These are phyloP conservation scores for Whitmania pigra DNA, from an alignment of 1,140 invertebrate genomes.

Conservation along the genomic window DNA sequence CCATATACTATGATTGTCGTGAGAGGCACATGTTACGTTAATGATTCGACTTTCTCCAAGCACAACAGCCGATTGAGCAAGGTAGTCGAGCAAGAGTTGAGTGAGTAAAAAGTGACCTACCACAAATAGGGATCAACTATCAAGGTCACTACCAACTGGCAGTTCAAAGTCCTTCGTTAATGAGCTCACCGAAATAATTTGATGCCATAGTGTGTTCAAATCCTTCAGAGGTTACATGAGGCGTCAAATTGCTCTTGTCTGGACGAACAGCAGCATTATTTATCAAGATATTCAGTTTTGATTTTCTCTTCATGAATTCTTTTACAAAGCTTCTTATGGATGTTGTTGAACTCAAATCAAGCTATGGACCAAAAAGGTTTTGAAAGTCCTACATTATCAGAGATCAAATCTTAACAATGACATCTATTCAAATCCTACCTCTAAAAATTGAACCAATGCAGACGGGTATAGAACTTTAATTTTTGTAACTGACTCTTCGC, in stretches of 20 bases:
- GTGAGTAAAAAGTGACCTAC: slow-evolving; percentile 72
- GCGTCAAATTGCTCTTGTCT: slow-evolving; percentile 19
- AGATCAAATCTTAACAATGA: no score
- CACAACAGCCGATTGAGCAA: slow-evolving; percentile 29
- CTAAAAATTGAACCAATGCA: slow-evolving; percentile 31
- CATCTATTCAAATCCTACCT: slow-evolving; percentile 25
- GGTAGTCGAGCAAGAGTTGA: slow-evolving; percentile 41
- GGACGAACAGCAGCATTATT: slow-evolving; percentile 34
- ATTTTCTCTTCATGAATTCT: slow-evolving; percentile 49
- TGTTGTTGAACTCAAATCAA: slow-evolving; percentile 31
- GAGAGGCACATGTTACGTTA: slow-evolving; percentile 31
- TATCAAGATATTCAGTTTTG: slow-evolving; percentile 53
- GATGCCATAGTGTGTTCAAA: slow-evolving; percentile 34
- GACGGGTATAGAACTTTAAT: slow-evolving; percentile 52
- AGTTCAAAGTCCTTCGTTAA: not conserved
- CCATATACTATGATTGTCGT: slow-evolving; percentile 27
- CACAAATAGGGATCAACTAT: slow-evolving; percentile 13
- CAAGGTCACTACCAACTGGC: not conserved
- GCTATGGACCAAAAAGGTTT: slow-evolving; percentile 14
- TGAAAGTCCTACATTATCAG: no score
- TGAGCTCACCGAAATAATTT: slow-evolving; percentile 31
- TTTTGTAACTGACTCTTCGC: slow-evolving; percentile 32
- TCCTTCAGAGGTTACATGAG: slow-evolving; percentile 29
- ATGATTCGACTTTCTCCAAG: slow-evolving; percentile 33
- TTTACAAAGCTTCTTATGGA: slow-evolving; percentile 33